phyloP scores from a whole-genome alignment of 2,113 vertebrate genomes.

The Pseudorasbora parva region DNA sequence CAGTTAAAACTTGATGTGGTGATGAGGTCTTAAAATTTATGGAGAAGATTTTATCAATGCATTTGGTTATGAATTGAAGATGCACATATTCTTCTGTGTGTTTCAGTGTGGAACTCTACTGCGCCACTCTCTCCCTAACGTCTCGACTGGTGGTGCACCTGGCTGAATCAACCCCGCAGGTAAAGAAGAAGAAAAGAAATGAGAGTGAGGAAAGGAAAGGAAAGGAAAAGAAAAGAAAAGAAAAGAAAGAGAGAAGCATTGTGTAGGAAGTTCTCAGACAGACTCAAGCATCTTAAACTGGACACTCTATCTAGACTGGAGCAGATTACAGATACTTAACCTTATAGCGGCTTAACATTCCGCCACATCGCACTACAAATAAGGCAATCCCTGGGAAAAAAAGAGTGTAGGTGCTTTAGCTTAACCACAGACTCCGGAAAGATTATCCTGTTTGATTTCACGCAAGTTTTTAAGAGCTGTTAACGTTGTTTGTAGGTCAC shows the following conservation, averaged over 20 bases:
- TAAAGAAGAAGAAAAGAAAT: conserved; percentile 64
- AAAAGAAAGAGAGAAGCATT: conserved; percentile 8
- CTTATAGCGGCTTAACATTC: background rate
- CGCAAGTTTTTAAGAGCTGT: conserved; percentile 22
- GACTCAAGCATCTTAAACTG: conserved; percentile 5
- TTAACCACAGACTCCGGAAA: conserved; percentile 16
- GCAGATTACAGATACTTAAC: conserved; percentile 9
- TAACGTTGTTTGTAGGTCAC: conserved; percentile 37
- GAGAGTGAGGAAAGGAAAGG: background rate
- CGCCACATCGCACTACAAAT: conserved; percentile 12
- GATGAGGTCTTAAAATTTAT: no score
- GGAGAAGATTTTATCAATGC: no score
- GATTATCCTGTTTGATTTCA: conserved; percentile 13
- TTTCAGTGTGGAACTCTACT: conserved; percentile 86
- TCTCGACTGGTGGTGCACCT: conserved; percentile 81
- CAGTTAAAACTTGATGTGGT: no score
- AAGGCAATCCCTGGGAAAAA: background rate
- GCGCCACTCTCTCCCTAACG: conserved; percentile 82
- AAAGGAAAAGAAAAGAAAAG: conserved; percentile 56
- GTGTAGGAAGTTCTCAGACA: conserved; percentile 5
- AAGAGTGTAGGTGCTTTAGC: background rate
- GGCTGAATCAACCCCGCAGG: conserved; percentile 72
- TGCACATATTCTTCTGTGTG: conserved; percentile 57
- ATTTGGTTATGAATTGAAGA: background rate
- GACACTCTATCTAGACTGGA: background rate